Evolutionary conservation across 1,140 invertebrate species (phyloP).

Genomic region (Drosophila persimilis): DNA sequence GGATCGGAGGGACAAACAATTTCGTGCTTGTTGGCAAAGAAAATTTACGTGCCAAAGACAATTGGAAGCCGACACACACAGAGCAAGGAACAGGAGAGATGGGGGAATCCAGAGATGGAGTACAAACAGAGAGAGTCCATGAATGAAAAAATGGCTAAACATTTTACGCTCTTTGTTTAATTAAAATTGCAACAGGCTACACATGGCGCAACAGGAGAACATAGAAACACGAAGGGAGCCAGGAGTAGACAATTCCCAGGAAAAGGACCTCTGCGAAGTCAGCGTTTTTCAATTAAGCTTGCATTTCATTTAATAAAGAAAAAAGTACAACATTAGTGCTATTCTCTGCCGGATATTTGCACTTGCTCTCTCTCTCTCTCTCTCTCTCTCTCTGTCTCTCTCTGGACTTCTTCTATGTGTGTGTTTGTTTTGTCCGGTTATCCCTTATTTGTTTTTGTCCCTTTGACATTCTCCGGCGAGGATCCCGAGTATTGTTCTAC

Average conservation of each 20-base stretch:
- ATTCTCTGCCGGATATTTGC: conserved; percentile 36
- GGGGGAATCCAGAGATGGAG: background rate
- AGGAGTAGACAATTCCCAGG: background rate
- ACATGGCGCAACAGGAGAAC: conserved; percentile 7
- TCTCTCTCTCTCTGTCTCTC: too few relatives aligned
- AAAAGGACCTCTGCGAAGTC: conserved; percentile 26
- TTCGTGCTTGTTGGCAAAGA: conserved; percentile 78
- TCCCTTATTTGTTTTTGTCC: conserved; percentile 45
- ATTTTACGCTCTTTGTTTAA: conserved; percentile 80
- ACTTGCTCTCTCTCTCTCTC: too few relatives aligned
- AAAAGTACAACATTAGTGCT: conserved; percentile 53
- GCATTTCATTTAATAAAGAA: conserved; percentile 62
- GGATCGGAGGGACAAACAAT: conserved; percentile 56
- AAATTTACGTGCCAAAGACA: conserved; percentile 79
- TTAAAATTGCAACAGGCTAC: conserved; percentile 75
- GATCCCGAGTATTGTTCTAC: conserved; percentile 18
- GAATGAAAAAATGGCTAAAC: conserved; percentile 65
- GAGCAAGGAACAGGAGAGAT: background rate
- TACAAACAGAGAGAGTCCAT: conserved; percentile 6
- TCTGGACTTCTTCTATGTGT: background rate
- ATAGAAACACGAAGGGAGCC: background rate
- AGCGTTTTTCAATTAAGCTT: conserved; percentile 77
- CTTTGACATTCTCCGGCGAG: background rate
- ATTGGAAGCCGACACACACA: conserved; percentile 47
- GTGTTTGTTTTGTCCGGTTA: conserved; percentile 39